Evolutionary conservation across 2,797 vertebrate genomes (phyloP), one percentile per base, ranked within the genome.

Genomic region (Buceros bicornis): DNA sequence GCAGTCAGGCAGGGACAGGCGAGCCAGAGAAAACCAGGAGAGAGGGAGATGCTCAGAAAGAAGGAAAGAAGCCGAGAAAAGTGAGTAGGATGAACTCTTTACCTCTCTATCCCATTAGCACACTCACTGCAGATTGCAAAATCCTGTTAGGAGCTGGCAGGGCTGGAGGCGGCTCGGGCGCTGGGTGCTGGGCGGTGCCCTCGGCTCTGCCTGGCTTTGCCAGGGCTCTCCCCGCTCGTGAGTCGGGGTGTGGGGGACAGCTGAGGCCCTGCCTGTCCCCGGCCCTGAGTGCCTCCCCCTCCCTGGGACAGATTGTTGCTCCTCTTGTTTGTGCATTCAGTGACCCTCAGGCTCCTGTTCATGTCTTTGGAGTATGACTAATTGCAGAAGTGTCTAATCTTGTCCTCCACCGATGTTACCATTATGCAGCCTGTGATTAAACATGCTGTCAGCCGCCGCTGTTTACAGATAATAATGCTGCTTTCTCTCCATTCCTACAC

Each of bases 51-150:
- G 76, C 77, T 74, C 54, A 33, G 66, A 10, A 51, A 25, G 64
- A 81, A 67, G 65, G 60, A 33, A 78, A 72, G 70, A 13, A 56
- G 51, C 74, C 26, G 84, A 53, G 82, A 35, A 77, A 84, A 96
- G 86, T 9, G 80, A 87, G 86, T 13, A 47, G 90, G 70, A 60
- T 94, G 96, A 97, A 93, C 93, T 93, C 81, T 89, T 92, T 90
- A 94, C 94, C 77, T 94, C 78, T 96, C 62, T 62, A 94, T 96
- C 92, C 93, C 70, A 79, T 96, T 93, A 95, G 94, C 58, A 35
- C 53, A 5, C 70, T 58, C 4, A 5, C 79, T 3, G 3, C 24
- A 45, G 82, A 54, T 6, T 81, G 69, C 65, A 60, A 29, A 95
- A 95, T 95, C 94, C 87, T 57, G 33, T 78, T 61, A 81, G 33